These are phyloP conservation scores for Anguilla rostrata DNA, from an alignment of 2,113 vertebrate species.

Conservation along the genomic window DNA sequence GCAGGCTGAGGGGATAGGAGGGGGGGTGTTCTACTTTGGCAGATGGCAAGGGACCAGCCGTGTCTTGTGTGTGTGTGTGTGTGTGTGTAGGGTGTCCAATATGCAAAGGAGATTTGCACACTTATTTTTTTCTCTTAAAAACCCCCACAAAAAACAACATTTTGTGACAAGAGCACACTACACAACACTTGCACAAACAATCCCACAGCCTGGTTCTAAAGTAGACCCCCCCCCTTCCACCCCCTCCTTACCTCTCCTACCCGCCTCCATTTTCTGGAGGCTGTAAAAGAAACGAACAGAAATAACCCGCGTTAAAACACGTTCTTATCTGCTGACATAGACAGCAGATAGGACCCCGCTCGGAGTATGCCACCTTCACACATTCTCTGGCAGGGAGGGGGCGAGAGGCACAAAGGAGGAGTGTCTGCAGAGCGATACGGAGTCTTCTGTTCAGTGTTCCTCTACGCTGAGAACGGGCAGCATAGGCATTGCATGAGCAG, in stretches of 20 bases:
- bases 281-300: neutral
- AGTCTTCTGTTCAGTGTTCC: neutral
- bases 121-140: neutral
- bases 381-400: neutral
- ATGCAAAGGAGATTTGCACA: neutral
- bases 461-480: neutral
- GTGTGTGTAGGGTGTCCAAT: neutral
- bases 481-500: neutral
- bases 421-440: neutral
- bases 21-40: neutral
- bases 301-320: slow-evolving; percentile 2
- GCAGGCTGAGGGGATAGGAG: neutral
- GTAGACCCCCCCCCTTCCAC: neutral
- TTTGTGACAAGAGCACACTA: neutral
- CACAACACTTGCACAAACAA: neutral
- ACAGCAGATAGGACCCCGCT: neutral
- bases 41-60: neutral
- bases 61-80: neutral
- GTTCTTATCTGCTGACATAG: slow-evolving; percentile 24
- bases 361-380: neutral
- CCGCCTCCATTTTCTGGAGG: neutral
- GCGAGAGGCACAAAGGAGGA: neutral
- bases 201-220: neutral
- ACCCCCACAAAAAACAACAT: too few species aligned
- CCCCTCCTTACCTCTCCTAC: neutral